Percentiles rank a stretch among this genome's conserved stretches.
phyloP scores from a whole-genome alignment of 2,797 vertebrate genomes.

The Orestias chungarensis region DNA sequence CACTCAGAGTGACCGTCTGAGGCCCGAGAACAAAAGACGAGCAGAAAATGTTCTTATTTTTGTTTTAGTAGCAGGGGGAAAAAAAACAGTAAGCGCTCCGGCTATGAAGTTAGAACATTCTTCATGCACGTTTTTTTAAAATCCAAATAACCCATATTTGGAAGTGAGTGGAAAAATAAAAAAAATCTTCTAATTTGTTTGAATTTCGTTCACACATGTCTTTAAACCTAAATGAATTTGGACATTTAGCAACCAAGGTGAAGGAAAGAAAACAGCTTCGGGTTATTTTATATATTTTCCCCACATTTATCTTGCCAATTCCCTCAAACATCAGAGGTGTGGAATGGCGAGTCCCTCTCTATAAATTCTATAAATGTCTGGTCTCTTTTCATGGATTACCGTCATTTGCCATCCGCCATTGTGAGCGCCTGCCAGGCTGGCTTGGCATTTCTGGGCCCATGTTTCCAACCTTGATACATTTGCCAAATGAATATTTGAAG shows the following conservation, averaged over 20 bases:
- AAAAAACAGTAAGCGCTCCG: not conserved
- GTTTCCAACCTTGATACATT: conserved; percentile 90
- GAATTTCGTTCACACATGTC: conserved; percentile 30
- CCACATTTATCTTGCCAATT: conserved; percentile 54
- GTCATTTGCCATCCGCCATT: conserved; percentile 79
- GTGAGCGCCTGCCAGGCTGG: conserved; percentile 88
- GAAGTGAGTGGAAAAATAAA: conserved; percentile 7
- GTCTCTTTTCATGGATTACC: conserved; percentile 82
- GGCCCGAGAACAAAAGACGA: conserved; percentile 33
- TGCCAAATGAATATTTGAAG: conserved; percentile 99
- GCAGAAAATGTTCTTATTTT: conserved; percentile 19
- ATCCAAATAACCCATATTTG: conserved; percentile 3
- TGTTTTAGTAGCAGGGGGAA: conserved; percentile 9
- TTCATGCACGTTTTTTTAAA: not conserved
- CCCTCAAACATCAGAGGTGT: conserved; percentile 71
- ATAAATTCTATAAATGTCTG: conserved; percentile 81
- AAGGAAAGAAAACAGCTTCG: conserved; percentile 47
- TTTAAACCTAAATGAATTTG: conserved; percentile 50
- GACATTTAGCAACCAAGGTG: conserved; percentile 45
- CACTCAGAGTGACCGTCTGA: conserved; percentile 59
- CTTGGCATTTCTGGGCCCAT: conserved; percentile 90
- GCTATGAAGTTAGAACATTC: not conserved
- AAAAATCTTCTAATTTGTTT: conserved; percentile 26
- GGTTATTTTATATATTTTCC: conserved; percentile 61
- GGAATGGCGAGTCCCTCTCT: conserved; percentile 69